Conservation (phyloP, 1,140 invertebrate genomes). For the Nomia melanderi region DNA sequence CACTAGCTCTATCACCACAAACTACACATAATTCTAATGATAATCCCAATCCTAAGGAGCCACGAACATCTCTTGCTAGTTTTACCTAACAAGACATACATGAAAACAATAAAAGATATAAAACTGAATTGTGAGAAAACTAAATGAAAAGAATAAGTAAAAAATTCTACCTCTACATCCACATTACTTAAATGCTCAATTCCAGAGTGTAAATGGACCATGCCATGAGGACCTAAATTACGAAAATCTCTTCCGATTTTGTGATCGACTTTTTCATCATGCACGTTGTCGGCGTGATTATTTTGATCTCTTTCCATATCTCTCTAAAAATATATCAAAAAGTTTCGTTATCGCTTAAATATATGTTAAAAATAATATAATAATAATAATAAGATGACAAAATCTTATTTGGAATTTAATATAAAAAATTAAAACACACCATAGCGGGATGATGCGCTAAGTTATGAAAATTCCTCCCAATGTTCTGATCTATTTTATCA, state of each 20-base stretch:
- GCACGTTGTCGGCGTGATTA: conserved; percentile 68
- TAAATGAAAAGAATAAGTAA: conserved; percentile 13
- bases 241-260: conserved; percentile 73
- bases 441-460: conserved; percentile 62
- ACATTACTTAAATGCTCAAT: conserved; percentile 72
- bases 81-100: conserved; percentile 72
- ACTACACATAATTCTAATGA: conserved; percentile 94
- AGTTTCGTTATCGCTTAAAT: not conserved
- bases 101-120: not conserved
- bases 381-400: not conserved
- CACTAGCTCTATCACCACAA: conserved; percentile 96
- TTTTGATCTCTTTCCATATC: conserved; percentile 69
- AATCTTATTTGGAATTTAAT: not conserved
- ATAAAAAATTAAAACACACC: conserved; percentile 39
- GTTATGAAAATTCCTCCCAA: conserved; percentile 63
- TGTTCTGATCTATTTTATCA: conserved; percentile 60
- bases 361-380: not conserved
- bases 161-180: conserved; percentile 70
- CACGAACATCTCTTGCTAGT: conserved; percentile 78
- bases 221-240: conserved; percentile 67
- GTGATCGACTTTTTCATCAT: conserved; percentile 71
- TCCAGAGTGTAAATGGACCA: conserved; percentile 70
- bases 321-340: conserved; percentile 54
- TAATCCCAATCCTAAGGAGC: conserved; percentile 79
- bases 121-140: not conserved